A percentile compares a stretch with the other conserved stretches of the same genome.
phyloP scores from a whole-genome alignment of 1,140 invertebrate genomes.

The Heliconius congener region DNA sequence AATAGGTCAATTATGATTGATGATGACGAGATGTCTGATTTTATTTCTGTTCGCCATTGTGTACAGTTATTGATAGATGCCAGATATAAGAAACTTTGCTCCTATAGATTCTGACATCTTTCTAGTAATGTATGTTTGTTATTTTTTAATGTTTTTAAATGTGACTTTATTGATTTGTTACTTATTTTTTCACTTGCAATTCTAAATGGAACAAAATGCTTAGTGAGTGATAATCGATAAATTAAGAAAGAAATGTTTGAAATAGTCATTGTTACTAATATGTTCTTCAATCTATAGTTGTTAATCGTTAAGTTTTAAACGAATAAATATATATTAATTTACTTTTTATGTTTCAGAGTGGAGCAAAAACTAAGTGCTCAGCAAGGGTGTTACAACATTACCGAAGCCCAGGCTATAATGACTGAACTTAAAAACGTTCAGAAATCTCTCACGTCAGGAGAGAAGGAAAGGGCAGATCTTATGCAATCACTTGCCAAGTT shows the following conservation, averaged over 20 bases:
- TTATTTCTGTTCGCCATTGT: slow-evolving; percentile 40
- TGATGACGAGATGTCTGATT: slow-evolving; percentile 37
- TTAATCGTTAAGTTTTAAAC: neutral
- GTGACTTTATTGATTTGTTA: neutral
- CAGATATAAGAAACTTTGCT: neutral
- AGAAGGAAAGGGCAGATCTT: slow-evolving; percentile 95
- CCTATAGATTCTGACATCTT: neutral
- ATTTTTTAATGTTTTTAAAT: neutral
- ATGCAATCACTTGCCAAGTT: slow-evolving; percentile 96
- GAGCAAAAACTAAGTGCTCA: slow-evolving; percentile 94
- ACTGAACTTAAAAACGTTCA: slow-evolving; percentile 96
- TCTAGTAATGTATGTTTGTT: neutral
- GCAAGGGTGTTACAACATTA: slow-evolving; percentile 94
- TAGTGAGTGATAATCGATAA: neutral
- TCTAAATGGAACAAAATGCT: too few relatives aligned
- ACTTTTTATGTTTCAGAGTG: slow-evolving; percentile 84
- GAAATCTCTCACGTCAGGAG: slow-evolving; percentile 92
- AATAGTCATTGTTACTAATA: neutral
- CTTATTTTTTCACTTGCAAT: too few relatives aligned
- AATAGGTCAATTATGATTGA: slow-evolving; percentile 43
- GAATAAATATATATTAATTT: neutral
- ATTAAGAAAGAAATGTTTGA: neutral
- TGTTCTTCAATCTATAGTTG: neutral
- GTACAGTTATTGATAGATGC: slow-evolving; percentile 34
- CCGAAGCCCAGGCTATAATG: slow-evolving; percentile 96